Percentiles rank a stretch among this genome's conserved stretches.
These are phyloP conservation scores for Cantharis flavilabris DNA, from an alignment of 2,888 invertebrate species.

Conservation along the genomic window DNA sequence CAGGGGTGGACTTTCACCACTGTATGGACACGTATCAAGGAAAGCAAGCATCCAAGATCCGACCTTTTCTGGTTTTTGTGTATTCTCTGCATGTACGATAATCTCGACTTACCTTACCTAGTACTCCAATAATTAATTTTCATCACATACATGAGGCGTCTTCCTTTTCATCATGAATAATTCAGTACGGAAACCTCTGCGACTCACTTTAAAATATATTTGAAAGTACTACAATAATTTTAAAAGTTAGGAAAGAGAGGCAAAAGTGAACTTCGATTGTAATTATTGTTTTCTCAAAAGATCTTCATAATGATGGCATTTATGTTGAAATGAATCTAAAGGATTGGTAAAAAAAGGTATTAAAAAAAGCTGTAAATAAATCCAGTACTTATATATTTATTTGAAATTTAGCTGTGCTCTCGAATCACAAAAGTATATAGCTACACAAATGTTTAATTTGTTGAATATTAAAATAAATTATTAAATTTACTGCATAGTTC, in stretches of 20 bases:
- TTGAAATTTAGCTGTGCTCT: constrained; percentile 2
- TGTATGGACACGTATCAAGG: too few species aligned
- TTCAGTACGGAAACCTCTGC: background rate
- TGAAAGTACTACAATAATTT: background rate
- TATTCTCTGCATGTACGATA: too few species aligned
- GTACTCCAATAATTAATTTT: background rate
- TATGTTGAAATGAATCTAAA: background rate
- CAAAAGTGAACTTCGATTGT: background rate
- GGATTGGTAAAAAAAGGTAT: background rate
- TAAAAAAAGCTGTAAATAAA: background rate
- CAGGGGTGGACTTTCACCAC: too few species aligned
- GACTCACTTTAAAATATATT: background rate
- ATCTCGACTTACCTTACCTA: too few species aligned
- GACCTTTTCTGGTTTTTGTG: too few species aligned
- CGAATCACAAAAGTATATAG: constrained; percentile 23
- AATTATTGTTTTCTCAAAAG: too few species aligned
- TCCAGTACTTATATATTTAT: background rate
- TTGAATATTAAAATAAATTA: constrained; percentile 24
- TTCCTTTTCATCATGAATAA: background rate
- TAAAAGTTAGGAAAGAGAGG: background rate
- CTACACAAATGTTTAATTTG: constrained; percentile 16
- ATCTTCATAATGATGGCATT: too few species aligned
- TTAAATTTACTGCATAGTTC: constrained; percentile 7
- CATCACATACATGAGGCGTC: background rate
- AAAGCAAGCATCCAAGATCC: too few species aligned